phyloP scores from a whole-genome alignment of 1,140 invertebrate species.

The Orchesella cincta region DNA sequence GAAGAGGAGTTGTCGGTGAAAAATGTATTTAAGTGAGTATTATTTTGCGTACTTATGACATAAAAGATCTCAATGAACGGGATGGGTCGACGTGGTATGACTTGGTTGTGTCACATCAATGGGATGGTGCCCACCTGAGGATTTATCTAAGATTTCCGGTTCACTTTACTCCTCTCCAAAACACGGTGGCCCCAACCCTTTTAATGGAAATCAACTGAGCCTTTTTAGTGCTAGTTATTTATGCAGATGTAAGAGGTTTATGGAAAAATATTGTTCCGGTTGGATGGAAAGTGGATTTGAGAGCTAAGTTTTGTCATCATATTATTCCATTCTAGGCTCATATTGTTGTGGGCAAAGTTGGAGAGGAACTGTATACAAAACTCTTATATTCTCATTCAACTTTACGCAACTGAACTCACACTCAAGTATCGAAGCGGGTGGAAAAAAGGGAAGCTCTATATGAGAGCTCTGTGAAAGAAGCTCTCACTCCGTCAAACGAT shows the following conservation, averaged over 20 bases:
- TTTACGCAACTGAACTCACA: no score
- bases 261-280: constrained; percentile 50
- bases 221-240: constrained; percentile 40
- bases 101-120: no score
- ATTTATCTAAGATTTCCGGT: constrained; percentile 49
- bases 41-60: not conserved
- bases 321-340: not conserved
- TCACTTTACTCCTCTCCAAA: constrained; percentile 16
- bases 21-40: not conserved
- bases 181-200: constrained; percentile 24
- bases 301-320: not conserved
- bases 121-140: constrained; percentile 47
- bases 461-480: no score
- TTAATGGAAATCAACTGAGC: constrained; percentile 6
- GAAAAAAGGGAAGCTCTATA: no score
- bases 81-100: no score
- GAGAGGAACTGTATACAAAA: no score
- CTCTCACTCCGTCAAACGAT: no score
- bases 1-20: not conserved
- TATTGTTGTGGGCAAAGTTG: no score
- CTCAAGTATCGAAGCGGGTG: no score
- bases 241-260: constrained; percentile 51
- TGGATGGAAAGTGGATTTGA: constrained; percentile 22
- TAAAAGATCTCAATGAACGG: not conserved
- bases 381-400: no score